Evolutionary conservation across 2,797 vertebrate species (phyloP), one percentile per base, ranked within the genome.

Genomic region (Phoxinus dragarum): DNA sequence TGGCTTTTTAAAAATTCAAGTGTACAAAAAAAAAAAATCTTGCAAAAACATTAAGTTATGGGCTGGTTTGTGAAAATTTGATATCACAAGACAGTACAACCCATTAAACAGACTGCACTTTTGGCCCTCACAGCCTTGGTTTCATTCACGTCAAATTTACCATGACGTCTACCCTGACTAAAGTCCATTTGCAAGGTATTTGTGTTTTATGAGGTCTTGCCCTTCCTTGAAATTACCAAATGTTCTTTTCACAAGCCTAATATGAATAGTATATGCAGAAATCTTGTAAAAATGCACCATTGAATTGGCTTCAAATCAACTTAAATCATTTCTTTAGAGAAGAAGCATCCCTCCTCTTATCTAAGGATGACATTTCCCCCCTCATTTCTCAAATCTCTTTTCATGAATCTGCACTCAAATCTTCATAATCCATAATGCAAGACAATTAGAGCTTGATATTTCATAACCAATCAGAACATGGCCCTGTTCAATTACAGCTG

Each of bases 361-460:
- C 66, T 23, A 40, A 77, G 67, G 23, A 82, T 47, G 54, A 34
- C 54, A 61, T 61, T 34, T 44, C 17, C 31, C 11, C 40, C 27
- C 69, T 77, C 44, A 82, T 78, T 72, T 56, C 74, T 73, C 52
- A 78, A 80, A 82, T 82, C 82, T 81, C 73, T 87, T 81, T 82
- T 86, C 54, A 87, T 71, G 38, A 71, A 73, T 84, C 44, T 82
- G 66, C 89, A 73, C 59, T 82, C 40, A 74, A 40, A 73, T 83
- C 49, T 86, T 83, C 79, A 64, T 49, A 83, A 76, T 71, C 79
- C 44, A 77, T 71, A 79, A 79, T 83, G 72, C 79, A 87, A 86
- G 83, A 84, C 85, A 89, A 89, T 87, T 86, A 87, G 81, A 87
- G 81, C 77, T 52, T 87, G 89, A 88, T 84, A 81, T 86, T 88